Percentiles rank a stretch among this genome's conserved stretches.
These are phyloP conservation scores for Columba livia DNA, from an alignment of 2,113 vertebrate species.

Conservation along the genomic window DNA sequence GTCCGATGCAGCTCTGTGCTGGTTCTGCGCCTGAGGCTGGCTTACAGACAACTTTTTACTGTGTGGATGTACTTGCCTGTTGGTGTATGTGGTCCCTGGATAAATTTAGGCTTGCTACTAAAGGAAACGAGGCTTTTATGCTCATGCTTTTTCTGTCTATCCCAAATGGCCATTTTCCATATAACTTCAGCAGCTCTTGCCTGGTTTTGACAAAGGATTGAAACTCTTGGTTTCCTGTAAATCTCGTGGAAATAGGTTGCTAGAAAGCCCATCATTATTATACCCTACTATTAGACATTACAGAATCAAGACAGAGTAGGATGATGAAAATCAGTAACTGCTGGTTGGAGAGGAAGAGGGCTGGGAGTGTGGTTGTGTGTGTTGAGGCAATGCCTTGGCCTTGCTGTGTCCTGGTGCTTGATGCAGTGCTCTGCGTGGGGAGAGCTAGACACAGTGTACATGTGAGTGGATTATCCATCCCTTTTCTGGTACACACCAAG, in stretches of 20 bases:
- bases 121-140: not conserved
- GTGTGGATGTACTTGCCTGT: not conserved
- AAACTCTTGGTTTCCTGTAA: not conserved
- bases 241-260: not conserved
- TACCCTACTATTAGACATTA: not conserved
- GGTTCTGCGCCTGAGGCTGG: not conserved
- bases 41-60: not conserved
- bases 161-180: not conserved
- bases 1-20: not conserved
- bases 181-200: constrained; percentile 2
- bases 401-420: not conserved
- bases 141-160: not conserved
- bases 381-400: accelerated
- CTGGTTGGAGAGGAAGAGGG: not conserved
- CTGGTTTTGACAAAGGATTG: not conserved
- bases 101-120: not conserved
- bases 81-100: not conserved
- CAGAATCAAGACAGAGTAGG: not conserved
- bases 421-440: not conserved
- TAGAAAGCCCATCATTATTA: not conserved
- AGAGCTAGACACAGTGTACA: not conserved
- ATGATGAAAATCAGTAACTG: not conserved
- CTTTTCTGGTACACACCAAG: not conserved
- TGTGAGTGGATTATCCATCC: not conserved
- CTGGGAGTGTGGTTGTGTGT: not conserved